Evolutionary conservation across 2,797 vertebrate genomes (phyloP), one percentile per base, ranked within the genome.

Genomic region (Enteromius radiatus): DNA sequence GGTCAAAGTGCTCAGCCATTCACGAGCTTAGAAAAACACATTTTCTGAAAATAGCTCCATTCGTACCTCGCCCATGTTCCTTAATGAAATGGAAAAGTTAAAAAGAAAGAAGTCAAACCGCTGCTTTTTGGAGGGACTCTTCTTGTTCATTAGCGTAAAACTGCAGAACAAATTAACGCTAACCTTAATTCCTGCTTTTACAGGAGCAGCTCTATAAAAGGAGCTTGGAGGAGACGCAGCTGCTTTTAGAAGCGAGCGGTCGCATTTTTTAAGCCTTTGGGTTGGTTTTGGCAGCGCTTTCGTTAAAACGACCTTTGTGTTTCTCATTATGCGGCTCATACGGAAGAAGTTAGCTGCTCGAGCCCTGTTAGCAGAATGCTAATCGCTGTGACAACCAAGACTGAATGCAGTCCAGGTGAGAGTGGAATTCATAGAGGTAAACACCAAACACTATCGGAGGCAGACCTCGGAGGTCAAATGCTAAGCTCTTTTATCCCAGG

Each of bases 281-380:
- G 89, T 83, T 90, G 79, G 75, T 84, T 90, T 93, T 92, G 88
- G 90, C 88, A 88, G 70, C 2, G 47, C 43, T 83, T 65, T 85
- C 84, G 82, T 79, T 90, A 36, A 87, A 86, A 90, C 82, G 87
- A 89, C 86, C 80, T 90, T 90, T 90, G 89, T 90, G 91, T 91
- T 89, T 93, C 91, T 90, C 90, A 87, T 90, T 91, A 93, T 84
- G 82, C 76, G 88, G 87, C 89, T 75, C 85, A 88, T 88, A 89
- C 80, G 88, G 88, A 89, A 87, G 90, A 91, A 80, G 88, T 89
- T 88, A 92, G 88, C 70, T 84, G 70, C 80, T 90, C 85, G 87
- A 92, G 90, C 82, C 59, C 77, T 84, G 86, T 86, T 86, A 88
- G 87, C 87, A 84, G 86, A 89, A 89, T 90, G 86, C 88, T 90